These are phyloP conservation scores for Chelmon rostratus DNA, from an alignment of 2,797 vertebrate genomes.

Conservation along the genomic window DNA sequence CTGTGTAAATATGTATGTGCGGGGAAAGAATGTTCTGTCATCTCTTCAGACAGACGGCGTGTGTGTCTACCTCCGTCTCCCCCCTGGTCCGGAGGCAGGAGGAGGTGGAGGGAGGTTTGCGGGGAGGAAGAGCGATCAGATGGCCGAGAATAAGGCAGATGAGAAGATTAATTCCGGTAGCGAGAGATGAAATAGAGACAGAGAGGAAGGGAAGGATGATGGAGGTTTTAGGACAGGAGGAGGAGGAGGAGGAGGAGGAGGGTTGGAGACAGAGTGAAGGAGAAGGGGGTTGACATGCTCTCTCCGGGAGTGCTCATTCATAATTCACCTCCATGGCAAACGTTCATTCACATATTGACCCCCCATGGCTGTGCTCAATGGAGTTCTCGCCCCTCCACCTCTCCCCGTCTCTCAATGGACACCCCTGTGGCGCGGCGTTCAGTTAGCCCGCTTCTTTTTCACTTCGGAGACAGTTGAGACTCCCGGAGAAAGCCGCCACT, in stretches of 20 bases:
- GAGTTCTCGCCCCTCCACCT: conserved; percentile 78
- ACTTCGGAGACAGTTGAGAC: conserved; percentile 54
- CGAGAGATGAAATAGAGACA: conserved; percentile 48
- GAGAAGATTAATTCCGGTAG: conserved; percentile 61
- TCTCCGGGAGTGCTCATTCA: conserved; percentile 83
- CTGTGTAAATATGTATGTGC: conserved; percentile 69
- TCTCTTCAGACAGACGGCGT: conserved; percentile 64
- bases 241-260: conserved; percentile 35
- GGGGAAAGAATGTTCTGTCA: conserved; percentile 59
- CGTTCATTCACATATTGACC: conserved; percentile 84
- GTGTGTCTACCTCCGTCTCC: conserved; percentile 45
- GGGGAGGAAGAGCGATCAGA: conserved; percentile 57
- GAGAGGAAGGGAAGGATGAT: conserved; percentile 49
- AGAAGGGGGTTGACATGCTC: conserved; percentile 69
- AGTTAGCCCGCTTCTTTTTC: conserved; percentile 58
- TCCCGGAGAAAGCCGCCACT: conserved; percentile 1
- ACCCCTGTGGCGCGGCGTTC: conserved; percentile 68
- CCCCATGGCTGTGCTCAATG: conserved; percentile 80
- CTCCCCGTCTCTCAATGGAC: conserved; percentile 76
- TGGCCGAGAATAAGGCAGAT: conserved; percentile 59
- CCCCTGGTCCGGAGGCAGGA: conserved; percentile 55
- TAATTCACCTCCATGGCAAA: conserved; percentile 84
- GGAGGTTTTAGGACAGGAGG: conserved; percentile 64
- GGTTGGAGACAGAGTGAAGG: conserved; percentile 64
- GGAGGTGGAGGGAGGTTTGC: conserved; percentile 40